Evolutionary conservation across 2,797 vertebrate genomes (phyloP).

Genomic region (Danio kyathit): DNA sequence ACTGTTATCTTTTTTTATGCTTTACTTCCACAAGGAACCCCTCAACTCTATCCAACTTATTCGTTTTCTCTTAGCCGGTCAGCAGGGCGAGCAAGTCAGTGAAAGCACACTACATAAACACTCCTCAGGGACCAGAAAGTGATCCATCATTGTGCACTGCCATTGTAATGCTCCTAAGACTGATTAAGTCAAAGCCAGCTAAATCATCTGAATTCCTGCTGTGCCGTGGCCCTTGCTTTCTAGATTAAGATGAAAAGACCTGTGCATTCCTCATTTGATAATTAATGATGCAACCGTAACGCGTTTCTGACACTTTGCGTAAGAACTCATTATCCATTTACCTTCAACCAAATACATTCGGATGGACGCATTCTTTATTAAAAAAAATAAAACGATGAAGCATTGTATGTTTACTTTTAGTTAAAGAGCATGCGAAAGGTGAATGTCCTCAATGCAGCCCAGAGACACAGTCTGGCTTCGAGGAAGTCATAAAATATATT

Average conservation of each 20-base stretch:
- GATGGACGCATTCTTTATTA: slow-evolving; percentile 22
- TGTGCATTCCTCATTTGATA: slow-evolving; percentile 82
- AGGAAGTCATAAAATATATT: slow-evolving; percentile 62
- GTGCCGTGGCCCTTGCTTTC: slow-evolving; percentile 66
- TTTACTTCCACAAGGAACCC: slow-evolving; percentile 26
- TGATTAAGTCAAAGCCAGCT: slow-evolving; percentile 66
- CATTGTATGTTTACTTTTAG: slow-evolving; percentile 7
- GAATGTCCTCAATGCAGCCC: slow-evolving; percentile 28
- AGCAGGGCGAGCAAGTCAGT: slow-evolving; percentile 62
- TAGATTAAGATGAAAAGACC: slow-evolving; percentile 79
- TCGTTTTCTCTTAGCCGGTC: slow-evolving; percentile 55
- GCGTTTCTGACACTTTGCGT: slow-evolving; percentile 61
- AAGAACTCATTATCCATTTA: slow-evolving; percentile 40
- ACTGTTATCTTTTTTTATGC: not conserved
- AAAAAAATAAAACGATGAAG: slow-evolving; percentile 7
- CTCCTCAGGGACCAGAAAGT: slow-evolving; percentile 62
- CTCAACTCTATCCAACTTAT: slow-evolving; percentile 41
- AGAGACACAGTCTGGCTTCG: slow-evolving; percentile 16
- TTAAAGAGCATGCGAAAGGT: slow-evolving; percentile 12
- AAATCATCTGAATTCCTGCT: slow-evolving; percentile 71
- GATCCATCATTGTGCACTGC: slow-evolving; percentile 67
- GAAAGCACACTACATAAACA: slow-evolving; percentile 68
- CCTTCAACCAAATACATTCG: slow-evolving; percentile 35
- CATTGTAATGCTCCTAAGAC: slow-evolving; percentile 65
- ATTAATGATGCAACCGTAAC: slow-evolving; percentile 78